Evolutionary conservation across 2,888 invertebrate genomes (phyloP), one percentile per base, ranked within the genome.

Genomic region (Chrysotoxum bicinctum): DNA sequence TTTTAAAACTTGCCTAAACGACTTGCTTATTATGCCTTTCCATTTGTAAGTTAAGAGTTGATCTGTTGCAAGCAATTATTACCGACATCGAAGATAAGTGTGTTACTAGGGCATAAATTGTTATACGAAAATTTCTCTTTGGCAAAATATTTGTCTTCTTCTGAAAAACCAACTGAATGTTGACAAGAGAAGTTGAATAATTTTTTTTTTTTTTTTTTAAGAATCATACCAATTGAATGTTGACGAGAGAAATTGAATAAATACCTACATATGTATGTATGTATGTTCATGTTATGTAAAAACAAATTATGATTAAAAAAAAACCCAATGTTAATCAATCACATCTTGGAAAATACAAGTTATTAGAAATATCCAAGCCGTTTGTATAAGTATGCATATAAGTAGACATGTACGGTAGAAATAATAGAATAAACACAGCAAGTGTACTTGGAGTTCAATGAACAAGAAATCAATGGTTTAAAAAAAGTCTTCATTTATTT

Each of bases 71-170:
- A 40, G 16, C 78, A 74, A 69, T 69, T 74, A 64, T 69, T 69
- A 82, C 54, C 58, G 16, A 8, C 26, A 64, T 66, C 8, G 12
- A 19, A 66, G 35, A 19, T 26, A 50, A 74, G 79, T 74, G 66
- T 74, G 78, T 84, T 74, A 84, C 58, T 79, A 37, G 79, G 84
- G 26, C 82, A 76, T 37, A 43, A 69, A 43, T 66, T 74, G 35
- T 68, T 60, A 30, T 68, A 37, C 21, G 40, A 32, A 26, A 14
- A 21, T 69, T 80, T 80, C 54, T 64, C 54, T 79, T 72, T n/a
- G 3, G n/a, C 23, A 21, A 56, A 43, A 23, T 16, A 7, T 14
- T 43, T 43, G 5, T 3, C 4, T 21, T 58, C 1, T 37, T 35
- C n/a, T 26, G 5, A 26, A 26, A 45, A 16, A 12, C 6, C 5